phyloP scores from a whole-genome alignment of 2,797 vertebrate genomes.

The Chaunax sp. region DNA sequence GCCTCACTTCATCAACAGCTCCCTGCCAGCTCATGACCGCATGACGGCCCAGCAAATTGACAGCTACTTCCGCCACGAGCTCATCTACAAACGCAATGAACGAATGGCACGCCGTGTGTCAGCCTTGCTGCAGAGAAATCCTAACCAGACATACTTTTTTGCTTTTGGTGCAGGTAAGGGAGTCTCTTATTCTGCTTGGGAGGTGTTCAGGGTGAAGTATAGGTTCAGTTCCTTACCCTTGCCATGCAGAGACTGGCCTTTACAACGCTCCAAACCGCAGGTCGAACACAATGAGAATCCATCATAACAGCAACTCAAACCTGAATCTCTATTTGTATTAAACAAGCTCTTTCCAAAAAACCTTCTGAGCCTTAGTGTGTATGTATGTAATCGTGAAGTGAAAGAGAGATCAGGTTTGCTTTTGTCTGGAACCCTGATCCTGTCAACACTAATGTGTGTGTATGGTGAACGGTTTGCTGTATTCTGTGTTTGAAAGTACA shows the following conservation, averaged over 20 bases:
- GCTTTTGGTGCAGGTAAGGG: slow-evolving; percentile 95
- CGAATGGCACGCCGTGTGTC: slow-evolving; percentile 95
- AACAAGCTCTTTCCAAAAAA: slow-evolving; percentile 38
- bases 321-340: slow-evolving; percentile 28
- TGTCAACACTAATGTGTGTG: slow-evolving; percentile 66
- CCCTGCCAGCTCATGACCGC: slow-evolving; percentile 92
- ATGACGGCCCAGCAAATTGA: slow-evolving; percentile 95
- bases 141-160: slow-evolving; percentile 95
- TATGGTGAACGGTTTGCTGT: slow-evolving; percentile 57
- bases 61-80: slow-evolving; percentile 97
- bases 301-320: slow-evolving; percentile 9
- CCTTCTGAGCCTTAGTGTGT: slow-evolving; percentile 38
- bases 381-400: slow-evolving; percentile 50
- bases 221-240: not conserved
- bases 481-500: slow-evolving; percentile 63
- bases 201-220: not conserved
- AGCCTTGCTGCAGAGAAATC: slow-evolving; percentile 88
- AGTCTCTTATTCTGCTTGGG: not conserved
- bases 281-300: slow-evolving; percentile 13
- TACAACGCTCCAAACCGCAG: slow-evolving; percentile 12
- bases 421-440: slow-evolving; percentile 48
- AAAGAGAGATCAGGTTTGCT: slow-evolving; percentile 49
- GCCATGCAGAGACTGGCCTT: slow-evolving; percentile 3
- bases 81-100: slow-evolving; percentile 98
- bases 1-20: slow-evolving; percentile 97